phyloP scores from a whole-genome alignment of 2,888 invertebrate species.

The Monochamus alternatus region DNA sequence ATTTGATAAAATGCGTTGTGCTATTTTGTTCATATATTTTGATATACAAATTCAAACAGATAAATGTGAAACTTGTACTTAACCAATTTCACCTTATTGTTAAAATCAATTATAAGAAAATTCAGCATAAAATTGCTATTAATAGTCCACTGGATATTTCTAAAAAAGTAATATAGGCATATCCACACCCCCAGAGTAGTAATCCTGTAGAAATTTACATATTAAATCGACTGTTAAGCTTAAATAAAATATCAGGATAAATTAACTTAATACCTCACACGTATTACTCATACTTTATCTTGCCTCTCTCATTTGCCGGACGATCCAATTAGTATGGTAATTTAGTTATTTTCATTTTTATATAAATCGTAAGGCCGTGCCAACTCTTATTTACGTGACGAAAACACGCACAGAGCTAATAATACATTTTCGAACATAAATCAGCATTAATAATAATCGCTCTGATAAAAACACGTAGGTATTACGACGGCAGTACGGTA shows the following conservation, averaged over 20 bases:
- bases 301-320: constrained; percentile 7
- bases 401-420: constrained; percentile 21
- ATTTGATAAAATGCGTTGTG: too few species aligned
- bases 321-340: constrained; percentile 26
- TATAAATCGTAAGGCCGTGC: constrained; percentile 6
- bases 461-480: too few species aligned
- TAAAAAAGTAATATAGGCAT: too few species aligned
- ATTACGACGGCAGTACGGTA: too few species aligned
- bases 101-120: too few species aligned
- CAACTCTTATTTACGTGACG: constrained; percentile 12
- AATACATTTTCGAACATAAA: constrained; percentile 11
- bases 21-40: too few species aligned
- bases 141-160: too few species aligned
- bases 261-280: constrained; percentile 17
- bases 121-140: too few species aligned
- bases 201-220: neutral
- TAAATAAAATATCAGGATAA: constrained; percentile 19
- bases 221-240: constrained; percentile 8
- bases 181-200: neutral
- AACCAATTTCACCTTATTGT: too few species aligned
- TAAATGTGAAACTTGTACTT: too few species aligned
- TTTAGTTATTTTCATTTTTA: constrained; percentile 25
- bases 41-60: too few species aligned
- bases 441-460: neutral
- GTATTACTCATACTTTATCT: constrained; percentile 13